A percentile compares a stretch with the other conserved stretches of the same genome.
Conservation (phyloP, 1,140 invertebrate species). For the Drosophila dunni region DNA sequence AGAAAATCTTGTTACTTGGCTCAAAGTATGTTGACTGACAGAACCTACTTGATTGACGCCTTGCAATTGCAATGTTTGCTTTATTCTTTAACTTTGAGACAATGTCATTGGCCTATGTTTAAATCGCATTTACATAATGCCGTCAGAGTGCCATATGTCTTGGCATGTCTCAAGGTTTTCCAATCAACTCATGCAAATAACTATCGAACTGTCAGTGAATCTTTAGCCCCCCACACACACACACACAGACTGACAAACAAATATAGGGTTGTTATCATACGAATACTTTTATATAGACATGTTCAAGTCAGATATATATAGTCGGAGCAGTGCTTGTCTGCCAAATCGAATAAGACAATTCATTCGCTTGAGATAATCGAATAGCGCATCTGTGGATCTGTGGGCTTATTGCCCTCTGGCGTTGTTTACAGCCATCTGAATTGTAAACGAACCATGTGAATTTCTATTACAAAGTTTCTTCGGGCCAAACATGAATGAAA, state of each 20-base stretch:
- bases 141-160: slow-evolving; percentile 53
- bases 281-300: not conserved
- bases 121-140: slow-evolving; percentile 64
- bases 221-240: slow-evolving; percentile 4
- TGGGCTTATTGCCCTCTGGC: slow-evolving; percentile 50
- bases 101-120: slow-evolving; percentile 27
- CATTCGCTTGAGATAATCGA: slow-evolving; percentile 79
- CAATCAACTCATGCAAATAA: slow-evolving; percentile 78
- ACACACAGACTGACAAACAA: not conserved
- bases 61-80: not conserved
- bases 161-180: slow-evolving; percentile 65
- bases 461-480: slow-evolving; percentile 55
- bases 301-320: slow-evolving; percentile 5
- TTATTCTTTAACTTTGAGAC: slow-evolving; percentile 3
- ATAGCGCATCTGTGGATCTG: slow-evolving; percentile 56
- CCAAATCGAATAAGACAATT: slow-evolving; percentile 78
- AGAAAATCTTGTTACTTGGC: too few relatives aligned
- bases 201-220: slow-evolving; percentile 44
- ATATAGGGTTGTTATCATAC: not conserved
- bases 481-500: slow-evolving; percentile 21
- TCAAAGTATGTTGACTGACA: too few relatives aligned
- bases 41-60: not conserved
- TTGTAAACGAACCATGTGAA: slow-evolving; percentile 63
- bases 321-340: slow-evolving; percentile 43
- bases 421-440: slow-evolving; percentile 61